Base-by-base conservation (phyloP, 1,140 invertebrate species). In the Ptiloglossa arizonensis region DNA sequence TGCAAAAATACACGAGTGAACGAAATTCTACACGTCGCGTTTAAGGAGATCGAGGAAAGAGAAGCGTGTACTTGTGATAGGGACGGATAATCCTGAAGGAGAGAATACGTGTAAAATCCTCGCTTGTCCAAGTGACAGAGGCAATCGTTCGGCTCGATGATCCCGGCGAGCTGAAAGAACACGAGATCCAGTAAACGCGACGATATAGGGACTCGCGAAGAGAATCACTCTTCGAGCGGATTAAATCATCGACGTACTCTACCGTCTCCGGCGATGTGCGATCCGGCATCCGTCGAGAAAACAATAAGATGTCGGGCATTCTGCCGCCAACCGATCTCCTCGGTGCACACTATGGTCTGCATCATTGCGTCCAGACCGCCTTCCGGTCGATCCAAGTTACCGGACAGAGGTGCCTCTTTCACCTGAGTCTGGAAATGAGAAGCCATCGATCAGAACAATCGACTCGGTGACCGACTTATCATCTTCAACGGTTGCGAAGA, bases 101-200 rank as follows among this genome's bases (percentile, higher is more conserved):
- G 89, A 46, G 95, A 95, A 81, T 95, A 91, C 41, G 94, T 96
- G 88, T 98, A 98, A 56, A 93, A 90, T 9, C 94, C 94, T n/a
- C 93, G 52, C 41, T 91, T 66, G 72, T 95, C 93, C 80, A 97
- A 93, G 89, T 98, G 96, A 86, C 97, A 98, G 52, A 92, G 72
- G 9, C 96, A 96, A 91, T 98, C 97, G 88, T 98, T 97, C 0
- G 97, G 97, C 81, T 95, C 94, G 17, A 97, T 94, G 77, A 98
- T 96, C 19, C 97, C 97, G 54, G 95, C 97, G 59, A 96, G 91
- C 95, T 96, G 83, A 46, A 90, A 88, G 72, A 78, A 8, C n/a
- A 0, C n/a, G n/a, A 27, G n/a, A 57, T 17, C 1, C 2, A 6
- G 5, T 22, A n/a, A 22, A 50, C 5, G n/a, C n/a, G n/a, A 44